Conservation (phyloP, 2,888 invertebrate species). For the Aspidiotus rigidus region DNA sequence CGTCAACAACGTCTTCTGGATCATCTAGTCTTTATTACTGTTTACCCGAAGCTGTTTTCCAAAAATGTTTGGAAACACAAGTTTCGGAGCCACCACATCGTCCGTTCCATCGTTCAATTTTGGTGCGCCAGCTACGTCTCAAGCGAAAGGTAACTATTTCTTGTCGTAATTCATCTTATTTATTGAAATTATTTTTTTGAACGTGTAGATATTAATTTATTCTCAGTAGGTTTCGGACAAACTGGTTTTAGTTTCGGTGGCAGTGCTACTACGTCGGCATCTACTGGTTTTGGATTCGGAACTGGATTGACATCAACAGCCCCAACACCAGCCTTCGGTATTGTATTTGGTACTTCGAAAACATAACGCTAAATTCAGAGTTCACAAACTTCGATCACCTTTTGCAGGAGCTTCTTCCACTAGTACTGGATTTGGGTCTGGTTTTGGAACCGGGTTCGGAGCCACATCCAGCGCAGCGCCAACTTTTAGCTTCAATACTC, state of each 20-base stretch:
- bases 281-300: slow-evolving; percentile 41
- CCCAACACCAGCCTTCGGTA: slow-evolving; percentile 43
- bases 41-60: too few relatives aligned
- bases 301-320: slow-evolving; percentile 41
- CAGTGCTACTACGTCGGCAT: slow-evolving; percentile 35
- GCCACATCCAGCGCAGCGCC: slow-evolving; percentile 41
- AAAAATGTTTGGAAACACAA: slow-evolving; percentile 35
- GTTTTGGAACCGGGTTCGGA: slow-evolving; percentile 40
- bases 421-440: slow-evolving; percentile 22
- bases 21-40: too few relatives aligned
- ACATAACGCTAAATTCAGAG: background rate
- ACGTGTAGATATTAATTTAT: background rate
- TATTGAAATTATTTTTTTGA: background rate
- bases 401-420: slow-evolving; percentile 15
- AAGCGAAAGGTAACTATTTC: slow-evolving; percentile 12
- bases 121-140: slow-evolving; percentile 37
- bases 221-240: slow-evolving; percentile 5
- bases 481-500: slow-evolving; percentile 48
- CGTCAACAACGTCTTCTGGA: too few relatives aligned
- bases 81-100: slow-evolving; percentile 44
- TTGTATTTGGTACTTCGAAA: background rate
- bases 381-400: background rate
- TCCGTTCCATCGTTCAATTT: slow-evolving; percentile 40
- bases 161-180: background rate
- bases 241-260: slow-evolving; percentile 21